Base-by-base conservation (phyloP, 2,113 vertebrate species). In the Toxostoma redivivum region DNA sequence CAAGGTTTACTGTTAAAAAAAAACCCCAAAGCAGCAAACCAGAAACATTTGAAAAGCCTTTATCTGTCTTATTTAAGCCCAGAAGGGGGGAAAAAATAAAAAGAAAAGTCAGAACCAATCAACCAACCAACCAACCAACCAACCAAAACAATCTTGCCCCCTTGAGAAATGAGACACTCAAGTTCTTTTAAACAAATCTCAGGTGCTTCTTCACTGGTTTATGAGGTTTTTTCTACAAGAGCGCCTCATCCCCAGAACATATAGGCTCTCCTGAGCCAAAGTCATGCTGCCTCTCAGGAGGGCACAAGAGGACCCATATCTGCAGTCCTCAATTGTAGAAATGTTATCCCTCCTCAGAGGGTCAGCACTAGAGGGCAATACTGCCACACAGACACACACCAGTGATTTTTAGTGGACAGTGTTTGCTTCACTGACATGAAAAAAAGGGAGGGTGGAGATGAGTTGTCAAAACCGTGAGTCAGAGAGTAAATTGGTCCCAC, bases 321-420 rank as follows among this genome's bases (percentile, higher is more conserved):
- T 79, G 16, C 58, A 57, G 14, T n/a, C 42, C 23, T 62, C 38
- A 50, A 0, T 1, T 12, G 22, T 7, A 61, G 31, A 18, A 80
- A 42, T 19, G 15, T 25, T 47, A 51, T 11, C 60, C 67, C 58
- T 88, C 35, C 80, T 88, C 45, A 77, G 35, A 92, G 72, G 95
- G 85, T 97, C 92, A 96, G 80, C 94, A 90, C 96, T 95, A 97
- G 95, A 94, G 95, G 95, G 95, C 95, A 97, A 95, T 93, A 56
- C 85, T 95, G 72, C 74, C 64, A 88, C 90, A 58, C 64, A 51
- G 79, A 30, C 78, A 83, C 27, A 66, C 90, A 81, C 7, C 62
- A 83, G 44, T 42, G 69, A 64, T 88, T 96, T 93, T 60, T 65
- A 61, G 76, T 81, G 90, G 94, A 88, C 5, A 4, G 2, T 73